Evolutionary conservation across 2,797 vertebrate genomes (phyloP).

Genomic region (Argentina silus): DNA sequence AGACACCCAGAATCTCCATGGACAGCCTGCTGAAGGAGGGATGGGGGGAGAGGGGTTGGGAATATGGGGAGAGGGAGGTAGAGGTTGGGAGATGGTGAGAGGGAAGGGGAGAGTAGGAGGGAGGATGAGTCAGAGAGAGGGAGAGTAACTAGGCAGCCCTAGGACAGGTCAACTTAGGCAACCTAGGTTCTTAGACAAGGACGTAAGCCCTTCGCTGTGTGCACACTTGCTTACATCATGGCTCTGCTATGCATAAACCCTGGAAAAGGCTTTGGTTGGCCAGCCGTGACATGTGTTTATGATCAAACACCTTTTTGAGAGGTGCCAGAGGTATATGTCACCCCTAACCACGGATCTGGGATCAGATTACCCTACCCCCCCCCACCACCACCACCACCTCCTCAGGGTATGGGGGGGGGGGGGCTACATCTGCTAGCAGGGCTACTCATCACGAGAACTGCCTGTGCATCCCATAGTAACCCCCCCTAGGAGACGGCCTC

Average conservation of each 20-base stretch:
- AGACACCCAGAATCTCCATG: slow-evolving; percentile 35
- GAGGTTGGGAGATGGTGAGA: slow-evolving; percentile 6
- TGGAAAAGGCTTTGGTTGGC: too few relatives aligned
- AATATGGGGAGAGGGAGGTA: neutral
- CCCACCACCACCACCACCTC: too few relatives aligned
- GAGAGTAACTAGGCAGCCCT: neutral
- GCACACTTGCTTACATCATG: too few relatives aligned
- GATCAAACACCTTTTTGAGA: neutral
- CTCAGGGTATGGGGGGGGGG: too few relatives aligned
- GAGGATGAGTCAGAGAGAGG: neutral
- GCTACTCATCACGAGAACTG: too few relatives aligned
- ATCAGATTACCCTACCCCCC: neutral
- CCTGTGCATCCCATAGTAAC: too few relatives aligned
- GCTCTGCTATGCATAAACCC: too few relatives aligned
- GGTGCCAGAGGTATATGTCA: neutral
- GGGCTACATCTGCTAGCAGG: too few relatives aligned
- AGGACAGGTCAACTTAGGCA: too few relatives aligned
- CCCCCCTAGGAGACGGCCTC: too few relatives aligned
- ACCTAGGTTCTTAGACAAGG: too few relatives aligned
- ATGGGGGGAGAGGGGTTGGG: neutral
- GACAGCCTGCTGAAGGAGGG: slow-evolving; percentile 51
- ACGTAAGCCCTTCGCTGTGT: too few relatives aligned
- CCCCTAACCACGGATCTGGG: neutral
- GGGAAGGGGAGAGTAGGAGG: neutral
- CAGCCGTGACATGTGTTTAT: neutral